Evolutionary conservation across 2,113 vertebrate genomes (phyloP).

Genomic region (Miniopterus natalensis): DNA sequence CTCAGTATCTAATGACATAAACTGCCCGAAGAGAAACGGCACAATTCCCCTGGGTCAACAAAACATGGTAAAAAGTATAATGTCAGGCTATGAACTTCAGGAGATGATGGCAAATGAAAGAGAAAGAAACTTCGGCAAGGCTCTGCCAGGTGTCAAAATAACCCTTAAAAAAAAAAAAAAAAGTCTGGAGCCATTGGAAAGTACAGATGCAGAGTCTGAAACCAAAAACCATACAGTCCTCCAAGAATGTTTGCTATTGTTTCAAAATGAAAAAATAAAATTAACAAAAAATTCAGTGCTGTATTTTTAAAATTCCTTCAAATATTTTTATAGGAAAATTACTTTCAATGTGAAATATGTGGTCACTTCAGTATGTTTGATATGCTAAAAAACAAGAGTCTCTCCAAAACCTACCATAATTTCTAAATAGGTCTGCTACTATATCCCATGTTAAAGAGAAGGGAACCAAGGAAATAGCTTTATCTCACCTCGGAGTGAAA

Average conservation of each 20-base stretch:
- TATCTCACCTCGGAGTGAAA: neutral
- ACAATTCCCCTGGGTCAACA: neutral
- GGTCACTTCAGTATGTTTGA: neutral
- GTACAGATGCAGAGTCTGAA: neutral
- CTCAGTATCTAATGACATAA: neutral
- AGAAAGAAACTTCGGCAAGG: neutral
- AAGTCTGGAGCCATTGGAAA: neutral
- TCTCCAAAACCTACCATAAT: neutral
- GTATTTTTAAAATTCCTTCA: neutral
- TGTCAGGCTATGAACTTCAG: neutral
- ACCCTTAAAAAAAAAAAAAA: neutral
- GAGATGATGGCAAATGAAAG: neutral
- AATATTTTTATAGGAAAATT: neutral
- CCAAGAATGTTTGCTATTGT: neutral
- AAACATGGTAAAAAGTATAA: neutral
- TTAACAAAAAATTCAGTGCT: neutral
- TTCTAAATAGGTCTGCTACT: neutral
- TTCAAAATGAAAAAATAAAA: conserved; percentile 15
- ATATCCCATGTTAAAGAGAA: neutral
- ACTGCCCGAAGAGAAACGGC: neutral
- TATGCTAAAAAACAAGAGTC: neutral
- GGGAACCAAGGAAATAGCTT: neutral
- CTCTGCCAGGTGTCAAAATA: neutral
- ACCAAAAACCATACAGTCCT: neutral
- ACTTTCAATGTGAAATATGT: conserved; percentile 14